Base-by-base conservation (phyloP, 1,140 invertebrate species). In the Nomia melanderi region DNA sequence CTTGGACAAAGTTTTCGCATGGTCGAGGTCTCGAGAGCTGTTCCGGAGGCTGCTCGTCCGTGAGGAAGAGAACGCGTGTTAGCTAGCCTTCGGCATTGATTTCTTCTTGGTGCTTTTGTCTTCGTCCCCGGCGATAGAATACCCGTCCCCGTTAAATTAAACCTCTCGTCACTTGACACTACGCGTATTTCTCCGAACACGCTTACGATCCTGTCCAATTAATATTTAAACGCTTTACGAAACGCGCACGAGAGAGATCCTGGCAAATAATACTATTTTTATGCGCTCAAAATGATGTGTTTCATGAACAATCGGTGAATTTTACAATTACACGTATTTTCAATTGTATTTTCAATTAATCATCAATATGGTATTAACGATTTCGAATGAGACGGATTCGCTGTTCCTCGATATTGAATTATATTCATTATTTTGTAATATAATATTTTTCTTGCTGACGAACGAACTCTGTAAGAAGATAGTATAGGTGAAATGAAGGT, bases 1-100 rank as follows among this genome's bases (percentile, higher is more conserved):
- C 91, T 92, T 90, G 88, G 87, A 88, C 88, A 91, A 91, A 92
- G 91, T 91, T 92, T 91, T 91, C 90, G 84, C 89, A 89, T 88
- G 86, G 84, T 66, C 84, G 84, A 84, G 86, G 86, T 85, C 87
- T 86, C 78, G 64, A 83, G 83, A 79, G 81, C 72, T 54, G 78
- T 84, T 64, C 82, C 53, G 62, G 50, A 67, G 83, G 64, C 78
- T 62, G 75, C 70, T 84, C 83, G 65, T 84, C 77, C 73, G 64
- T 73, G 78, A 84, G 66, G 81, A 82, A 77, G 82, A 74, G 78
- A 69, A 75, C 81, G 69, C 83, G 78, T 84, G 72, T 75, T 75
- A 75, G 72, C 72, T 84, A 77, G 73, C 82, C 78, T 84, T 74
- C 78, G 73, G 83, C 83, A 84, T 84, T 84, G 83, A 84, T 84